Conservation (phyloP, 2,888 invertebrate species). For the Lamellibrachia columna region DNA sequence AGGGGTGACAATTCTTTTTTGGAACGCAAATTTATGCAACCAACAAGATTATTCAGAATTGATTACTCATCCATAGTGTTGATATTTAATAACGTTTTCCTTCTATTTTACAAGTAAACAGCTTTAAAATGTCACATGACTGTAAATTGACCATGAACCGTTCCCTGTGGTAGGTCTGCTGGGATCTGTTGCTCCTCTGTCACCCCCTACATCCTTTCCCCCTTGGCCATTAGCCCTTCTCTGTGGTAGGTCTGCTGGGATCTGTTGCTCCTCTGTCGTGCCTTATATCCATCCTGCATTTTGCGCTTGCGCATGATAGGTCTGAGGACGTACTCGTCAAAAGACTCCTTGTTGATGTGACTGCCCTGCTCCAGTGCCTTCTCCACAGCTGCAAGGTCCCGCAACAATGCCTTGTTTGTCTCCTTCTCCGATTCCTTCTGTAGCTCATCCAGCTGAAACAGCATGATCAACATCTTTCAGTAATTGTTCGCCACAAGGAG, state of each 20-base stretch:
- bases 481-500: neutral
- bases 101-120: neutral
- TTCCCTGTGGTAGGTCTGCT: no score
- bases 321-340: slow-evolving; percentile 25
- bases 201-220: neutral
- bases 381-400: neutral
- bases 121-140: neutral
- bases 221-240: neutral
- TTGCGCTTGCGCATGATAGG: slow-evolving; percentile 32
- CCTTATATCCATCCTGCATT: slow-evolving; percentile 34
- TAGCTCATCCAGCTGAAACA: neutral
- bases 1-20: no score
- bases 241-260: neutral
- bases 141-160: no score
- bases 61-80: neutral
- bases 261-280: slow-evolving; percentile 21
- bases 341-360: neutral
- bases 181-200: no score
- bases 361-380: neutral
- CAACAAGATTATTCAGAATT: neutral
- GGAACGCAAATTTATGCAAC: no score
- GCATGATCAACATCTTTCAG: neutral
- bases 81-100: neutral
- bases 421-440: neutral
- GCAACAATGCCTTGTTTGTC: neutral